Base-by-base conservation (phyloP, 1,140 invertebrate species). In the Tetragonula clypearis region DNA sequence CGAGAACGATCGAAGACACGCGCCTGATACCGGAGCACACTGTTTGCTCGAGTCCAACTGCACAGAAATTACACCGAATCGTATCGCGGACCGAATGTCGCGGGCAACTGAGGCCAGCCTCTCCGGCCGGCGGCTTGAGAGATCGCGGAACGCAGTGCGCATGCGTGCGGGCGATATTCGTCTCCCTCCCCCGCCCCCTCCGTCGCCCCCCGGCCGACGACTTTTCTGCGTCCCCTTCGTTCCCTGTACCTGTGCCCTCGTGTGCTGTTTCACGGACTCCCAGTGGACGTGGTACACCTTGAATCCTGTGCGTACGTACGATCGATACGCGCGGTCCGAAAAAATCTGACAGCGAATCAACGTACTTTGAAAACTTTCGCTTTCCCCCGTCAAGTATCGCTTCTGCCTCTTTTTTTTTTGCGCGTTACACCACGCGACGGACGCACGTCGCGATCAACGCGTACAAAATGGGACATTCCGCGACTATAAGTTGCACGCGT, bases 31-130 rank as follows among this genome's bases (percentile, higher is more conserved):
- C 78, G 84, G 35, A 35, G 78, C 35, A 14, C 66, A 56, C 21
- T 12, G 26, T 19, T 21, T 19, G 30, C 26, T 41, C 41, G 68
- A 58, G 58, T 86, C 21, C 58, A 62, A 62, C 65, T 19, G 4
- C 58, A n/a, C 78, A 60, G 66, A 86, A 86, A 85, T 87, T 86
- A 88, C 91, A 90, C 79, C 65, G 89, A 90, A 93, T 94, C 91
- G 93, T 95, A 94, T 94, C 94, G 93, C 94, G 93, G 92, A 92
- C 93, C 91, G 92, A 95, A 94, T 94, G 93, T 95, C 94, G 94
- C 94, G 94, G 93, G 85, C 93, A 93, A 95, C 94, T 95, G 94
- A 95, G 92, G 87, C 87, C 82, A 86, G 86, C 78, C 86, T 87
- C 76, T 86, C 87, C 89, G 85, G 79, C 79, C 88, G 77, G 49